phyloP scores from a whole-genome alignment of 2,888 invertebrate genomes.

The Nematopogon swammerdamellus region DNA sequence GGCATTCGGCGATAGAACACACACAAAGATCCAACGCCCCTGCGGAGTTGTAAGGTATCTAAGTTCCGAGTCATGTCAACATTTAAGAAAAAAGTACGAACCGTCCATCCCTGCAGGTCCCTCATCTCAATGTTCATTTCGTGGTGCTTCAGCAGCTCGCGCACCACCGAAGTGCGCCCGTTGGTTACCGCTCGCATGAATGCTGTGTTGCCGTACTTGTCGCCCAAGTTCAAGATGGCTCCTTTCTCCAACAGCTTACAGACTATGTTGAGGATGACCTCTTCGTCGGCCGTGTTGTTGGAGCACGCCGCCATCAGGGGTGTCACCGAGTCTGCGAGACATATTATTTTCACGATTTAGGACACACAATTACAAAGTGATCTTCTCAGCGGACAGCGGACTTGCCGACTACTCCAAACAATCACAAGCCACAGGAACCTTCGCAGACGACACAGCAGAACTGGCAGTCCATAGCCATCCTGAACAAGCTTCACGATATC shows the following conservation, averaged over 20 bases:
- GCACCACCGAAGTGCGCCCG: slow-evolving; percentile 49
- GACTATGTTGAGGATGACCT: slow-evolving; percentile 43
- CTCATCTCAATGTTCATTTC: slow-evolving; percentile 52
- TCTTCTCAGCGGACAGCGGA: too few relatives aligned
- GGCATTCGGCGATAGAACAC: too few relatives aligned
- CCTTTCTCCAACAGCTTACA: slow-evolving; percentile 46
- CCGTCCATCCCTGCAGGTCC: slow-evolving; percentile 63
- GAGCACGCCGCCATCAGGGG: slow-evolving; percentile 62
- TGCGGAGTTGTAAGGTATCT: too few relatives aligned
- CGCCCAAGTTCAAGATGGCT: slow-evolving; percentile 51
- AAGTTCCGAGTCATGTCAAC: too few relatives aligned
- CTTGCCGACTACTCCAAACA: too few relatives aligned
- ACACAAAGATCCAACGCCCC: too few relatives aligned
- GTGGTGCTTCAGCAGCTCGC: slow-evolving; percentile 45
- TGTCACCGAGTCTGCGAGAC: slow-evolving; percentile 56
- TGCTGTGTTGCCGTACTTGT: slow-evolving; percentile 59
- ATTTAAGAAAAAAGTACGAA: slow-evolving; percentile 24
- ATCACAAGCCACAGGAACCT: too few relatives aligned
- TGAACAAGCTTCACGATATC: too few relatives aligned
- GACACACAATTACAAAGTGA: too few relatives aligned
- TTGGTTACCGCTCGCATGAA: slow-evolving; percentile 60
- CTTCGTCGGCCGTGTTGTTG: slow-evolving; percentile 46
- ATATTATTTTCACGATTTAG: too few relatives aligned
- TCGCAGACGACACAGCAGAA: too few relatives aligned
- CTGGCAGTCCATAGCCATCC: too few relatives aligned